phyloP scores from a whole-genome alignment of 1,140 invertebrate genomes.

The Drosophila setifemur region DNA sequence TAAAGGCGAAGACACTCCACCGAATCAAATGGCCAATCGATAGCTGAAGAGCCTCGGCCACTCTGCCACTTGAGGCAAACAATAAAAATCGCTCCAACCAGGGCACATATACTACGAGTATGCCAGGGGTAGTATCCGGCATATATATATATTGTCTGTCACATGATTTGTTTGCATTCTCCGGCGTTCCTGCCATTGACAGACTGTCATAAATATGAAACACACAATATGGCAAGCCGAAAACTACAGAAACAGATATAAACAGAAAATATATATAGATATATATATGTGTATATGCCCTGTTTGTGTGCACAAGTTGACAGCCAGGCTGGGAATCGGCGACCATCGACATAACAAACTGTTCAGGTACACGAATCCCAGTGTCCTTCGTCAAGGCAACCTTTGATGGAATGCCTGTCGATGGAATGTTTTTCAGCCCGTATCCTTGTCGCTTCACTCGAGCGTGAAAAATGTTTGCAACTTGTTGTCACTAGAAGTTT shows the following conservation, averaged over 20 bases:
- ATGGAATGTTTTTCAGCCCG: slow-evolving; percentile 11
- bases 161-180: slow-evolving; percentile 41
- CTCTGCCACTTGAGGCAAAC: slow-evolving; percentile 53
- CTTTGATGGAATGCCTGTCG: slow-evolving; percentile 61
- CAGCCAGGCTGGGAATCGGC: slow-evolving; percentile 32
- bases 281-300: background rate
- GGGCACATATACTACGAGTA: too few relatives aligned
- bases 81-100: slow-evolving; percentile 65
- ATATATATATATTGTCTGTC: slow-evolving; percentile 16
- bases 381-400: slow-evolving; percentile 58
- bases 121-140: slow-evolving; percentile 27
- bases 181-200: slow-evolving; percentile 62
- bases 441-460: slow-evolving; percentile 38
- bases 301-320: slow-evolving; percentile 15
- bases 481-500: slow-evolving; percentile 32
- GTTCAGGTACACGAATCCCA: slow-evolving; percentile 25
- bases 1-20: slow-evolving; percentile 48
- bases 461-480: slow-evolving; percentile 30
- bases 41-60: slow-evolving; percentile 48
- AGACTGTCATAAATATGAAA: slow-evolving; percentile 74
- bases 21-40: slow-evolving; percentile 47
- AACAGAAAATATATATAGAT: slow-evolving; percentile 11
- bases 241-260: slow-evolving; percentile 50
- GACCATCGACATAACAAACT: slow-evolving; percentile 72
- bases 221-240: slow-evolving; percentile 51